Evolutionary conservation across 2,888 invertebrate species (phyloP).

Genomic region (Helleia helle): DNA sequence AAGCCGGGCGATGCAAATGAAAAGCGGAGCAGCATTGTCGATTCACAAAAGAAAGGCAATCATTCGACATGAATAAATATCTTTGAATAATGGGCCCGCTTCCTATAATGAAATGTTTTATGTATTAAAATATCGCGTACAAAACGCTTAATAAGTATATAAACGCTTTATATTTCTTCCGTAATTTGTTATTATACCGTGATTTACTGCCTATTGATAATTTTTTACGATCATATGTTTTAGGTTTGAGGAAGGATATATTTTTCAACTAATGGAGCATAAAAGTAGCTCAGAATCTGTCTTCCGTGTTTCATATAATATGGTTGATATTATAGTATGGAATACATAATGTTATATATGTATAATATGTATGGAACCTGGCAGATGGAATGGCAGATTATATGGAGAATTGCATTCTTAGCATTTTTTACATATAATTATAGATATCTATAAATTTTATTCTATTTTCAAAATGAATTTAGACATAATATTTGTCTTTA

Average conservation of each 20-base stretch:
- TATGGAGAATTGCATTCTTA: too few relatives aligned
- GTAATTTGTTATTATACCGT: conserved; percentile 23
- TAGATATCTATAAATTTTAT: too few relatives aligned
- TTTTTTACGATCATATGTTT: neutral
- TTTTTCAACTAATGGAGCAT: neutral
- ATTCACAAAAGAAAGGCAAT: conserved; percentile 71
- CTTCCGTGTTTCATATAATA: neutral
- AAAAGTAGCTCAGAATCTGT: neutral
- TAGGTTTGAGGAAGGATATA: conserved; percentile 3
- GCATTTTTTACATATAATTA: too few relatives aligned
- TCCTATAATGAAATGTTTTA: conserved; percentile 70
- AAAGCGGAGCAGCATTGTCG: conserved; percentile 63
- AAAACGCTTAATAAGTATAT: conserved; percentile 39
- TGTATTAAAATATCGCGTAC: conserved; percentile 60
- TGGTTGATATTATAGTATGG: too few relatives aligned
- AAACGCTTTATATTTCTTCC: conserved; percentile 23
- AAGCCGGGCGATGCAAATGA: conserved; percentile 55
- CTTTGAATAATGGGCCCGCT: conserved; percentile 65
- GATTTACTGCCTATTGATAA: conserved; percentile 19
- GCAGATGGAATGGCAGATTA: too few relatives aligned
- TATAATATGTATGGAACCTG: too few relatives aligned
- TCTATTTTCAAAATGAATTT: too few relatives aligned
- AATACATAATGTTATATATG: too few relatives aligned
- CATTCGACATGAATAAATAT: conserved; percentile 74
- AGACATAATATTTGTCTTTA: too few relatives aligned